phyloP scores from a whole-genome alignment of 2,888 invertebrate species.

The Chymomyza caudatula region DNA sequence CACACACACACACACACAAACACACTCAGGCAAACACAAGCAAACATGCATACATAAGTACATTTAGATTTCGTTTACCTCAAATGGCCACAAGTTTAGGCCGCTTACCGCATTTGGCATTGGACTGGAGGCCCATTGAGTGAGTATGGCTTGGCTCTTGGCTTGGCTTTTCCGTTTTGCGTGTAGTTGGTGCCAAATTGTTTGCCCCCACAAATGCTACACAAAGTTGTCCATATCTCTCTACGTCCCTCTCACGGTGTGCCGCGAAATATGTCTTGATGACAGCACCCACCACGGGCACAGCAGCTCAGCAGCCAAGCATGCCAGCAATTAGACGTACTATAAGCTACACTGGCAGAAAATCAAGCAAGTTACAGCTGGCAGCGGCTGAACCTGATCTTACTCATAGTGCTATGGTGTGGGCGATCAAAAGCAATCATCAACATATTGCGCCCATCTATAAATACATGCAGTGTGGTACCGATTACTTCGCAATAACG shows the following conservation, averaged over 20 bases:
- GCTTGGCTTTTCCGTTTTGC: constrained; percentile 57
- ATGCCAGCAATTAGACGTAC: no score
- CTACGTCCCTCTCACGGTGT: not conserved
- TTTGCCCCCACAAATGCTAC: constrained; percentile 60
- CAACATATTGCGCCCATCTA: no score
- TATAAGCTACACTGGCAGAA: not conserved
- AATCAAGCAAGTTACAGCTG: no score
- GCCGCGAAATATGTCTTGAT: not conserved
- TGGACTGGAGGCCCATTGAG: not conserved
- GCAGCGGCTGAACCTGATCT: no score
- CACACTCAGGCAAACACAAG: not conserved
- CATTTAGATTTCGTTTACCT: constrained; percentile 25
- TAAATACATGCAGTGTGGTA: no score
- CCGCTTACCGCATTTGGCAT: constrained; percentile 41
- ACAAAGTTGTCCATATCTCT: not conserved
- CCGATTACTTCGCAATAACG: no score
- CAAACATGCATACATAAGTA: not conserved
- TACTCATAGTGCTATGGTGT: no score
- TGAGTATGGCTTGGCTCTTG: constrained; percentile 33
- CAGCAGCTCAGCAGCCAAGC: not conserved
- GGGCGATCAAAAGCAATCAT: no score
- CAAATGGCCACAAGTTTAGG: constrained; percentile 56
- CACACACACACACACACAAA: not conserved
- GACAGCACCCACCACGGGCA: not conserved
- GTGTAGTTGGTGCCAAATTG: constrained; percentile 53